phyloP scores from a whole-genome alignment of 1,140 invertebrate species.

The Drosophila orosa region DNA sequence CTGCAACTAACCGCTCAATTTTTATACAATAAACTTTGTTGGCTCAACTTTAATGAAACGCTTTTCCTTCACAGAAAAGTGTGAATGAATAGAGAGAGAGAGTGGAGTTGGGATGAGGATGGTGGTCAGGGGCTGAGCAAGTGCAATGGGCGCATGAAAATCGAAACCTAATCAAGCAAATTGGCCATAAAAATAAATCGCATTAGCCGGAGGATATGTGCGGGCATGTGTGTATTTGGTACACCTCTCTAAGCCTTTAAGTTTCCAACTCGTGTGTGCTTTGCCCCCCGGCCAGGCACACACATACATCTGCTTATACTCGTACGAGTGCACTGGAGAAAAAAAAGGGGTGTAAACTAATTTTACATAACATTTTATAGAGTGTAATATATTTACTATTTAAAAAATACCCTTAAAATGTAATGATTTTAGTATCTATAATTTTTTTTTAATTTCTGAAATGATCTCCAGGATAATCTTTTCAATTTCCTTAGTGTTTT shows the following conservation, averaged over 20 bases:
- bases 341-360: neutral
- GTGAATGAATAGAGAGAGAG: too few species aligned
- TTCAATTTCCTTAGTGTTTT: too few species aligned
- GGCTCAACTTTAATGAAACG: conserved; percentile 64
- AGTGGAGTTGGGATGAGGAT: neutral
- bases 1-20: neutral
- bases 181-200: conserved; percentile 83
- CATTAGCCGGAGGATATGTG: conserved; percentile 58
- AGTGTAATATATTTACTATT: too few species aligned
- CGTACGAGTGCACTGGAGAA: neutral
- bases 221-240: conserved; percentile 36
- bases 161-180: conserved; percentile 82
- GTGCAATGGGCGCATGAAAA: conserved; percentile 75
- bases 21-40: conserved; percentile 51
- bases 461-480: too few species aligned
- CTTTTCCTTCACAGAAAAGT: neutral
- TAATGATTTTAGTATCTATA: neutral
- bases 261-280: conserved; percentile 68
- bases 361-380: neutral
- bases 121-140: conserved; percentile 20
- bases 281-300: conserved; percentile 16
- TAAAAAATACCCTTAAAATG: neutral
- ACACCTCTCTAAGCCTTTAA: conserved; percentile 70
- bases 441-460: too few species aligned
- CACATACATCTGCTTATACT: conserved; percentile 14